Percentiles rank a stretch among this genome's conserved stretches.
Evolutionary conservation across 2,797 vertebrate genomes (phyloP).

Genomic region (Eupleurogrammus muticus): DNA sequence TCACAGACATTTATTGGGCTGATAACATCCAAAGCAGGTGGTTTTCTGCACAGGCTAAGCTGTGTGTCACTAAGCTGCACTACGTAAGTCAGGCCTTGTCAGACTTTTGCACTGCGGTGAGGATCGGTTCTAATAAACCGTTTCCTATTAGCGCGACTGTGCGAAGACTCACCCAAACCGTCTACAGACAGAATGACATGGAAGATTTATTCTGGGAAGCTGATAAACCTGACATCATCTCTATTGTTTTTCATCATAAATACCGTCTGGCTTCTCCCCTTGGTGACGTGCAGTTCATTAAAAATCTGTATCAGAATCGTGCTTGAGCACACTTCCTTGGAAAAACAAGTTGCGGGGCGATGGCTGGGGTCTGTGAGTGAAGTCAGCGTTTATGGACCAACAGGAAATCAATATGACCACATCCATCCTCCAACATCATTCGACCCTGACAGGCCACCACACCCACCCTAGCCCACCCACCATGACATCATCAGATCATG

Average conservation of each 20-base stretch:
- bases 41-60: no score
- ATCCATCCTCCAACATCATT: conserved; percentile 8
- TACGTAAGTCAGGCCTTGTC: conserved; percentile 12
- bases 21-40: no score
- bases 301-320: background rate
- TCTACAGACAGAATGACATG: conserved; percentile 27
- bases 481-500: background rate
- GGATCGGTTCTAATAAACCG: conserved; percentile 56
- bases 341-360: background rate
- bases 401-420: background rate
- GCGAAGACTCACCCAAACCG: conserved; percentile 51
- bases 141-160: conserved; percentile 52
- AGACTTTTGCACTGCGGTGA: conserved; percentile 50
- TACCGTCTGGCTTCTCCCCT: background rate
- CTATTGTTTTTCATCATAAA: conserved; percentile 1
- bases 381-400: background rate
- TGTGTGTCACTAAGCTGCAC: background rate
- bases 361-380: background rate
- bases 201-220: conserved; percentile 27
- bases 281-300: background rate
- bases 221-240: conserved; percentile 2
- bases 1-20: no score
- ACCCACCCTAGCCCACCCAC: background rate
- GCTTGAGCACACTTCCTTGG: conserved; percentile 1
- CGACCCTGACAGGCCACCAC: conserved; percentile 9